phyloP scores from a whole-genome alignment of 1,140 invertebrate species.

The Musca vetustissima region DNA sequence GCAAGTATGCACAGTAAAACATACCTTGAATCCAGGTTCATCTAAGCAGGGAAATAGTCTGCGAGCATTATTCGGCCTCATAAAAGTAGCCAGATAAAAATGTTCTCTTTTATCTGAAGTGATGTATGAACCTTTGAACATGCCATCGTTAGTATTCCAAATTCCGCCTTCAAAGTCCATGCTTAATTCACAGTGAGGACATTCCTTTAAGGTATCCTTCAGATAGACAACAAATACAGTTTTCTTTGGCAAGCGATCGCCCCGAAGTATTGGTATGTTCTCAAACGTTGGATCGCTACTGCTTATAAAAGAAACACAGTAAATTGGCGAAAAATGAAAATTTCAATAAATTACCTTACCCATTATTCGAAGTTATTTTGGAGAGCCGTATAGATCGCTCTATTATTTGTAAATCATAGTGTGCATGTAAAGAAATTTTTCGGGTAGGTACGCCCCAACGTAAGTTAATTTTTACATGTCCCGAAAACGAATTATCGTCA shows the following conservation, averaged over 20 bases:
- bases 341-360: constrained; percentile 41
- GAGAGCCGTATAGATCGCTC: constrained; percentile 49
- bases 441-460: constrained; percentile 61
- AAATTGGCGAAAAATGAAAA: no score
- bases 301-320: neutral
- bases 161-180: constrained; percentile 64
- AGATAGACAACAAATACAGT: constrained; percentile 61
- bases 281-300: neutral
- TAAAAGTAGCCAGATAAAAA: constrained; percentile 69
- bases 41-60: constrained; percentile 92
- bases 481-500: constrained; percentile 62
- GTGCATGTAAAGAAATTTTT: constrained; percentile 64
- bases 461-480: constrained; percentile 64
- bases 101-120: no score
- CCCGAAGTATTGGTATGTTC: constrained; percentile 34
- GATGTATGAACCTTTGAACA: constrained; percentile 65
- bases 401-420: constrained; percentile 62
- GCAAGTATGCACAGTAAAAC: no score
- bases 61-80: constrained; percentile 80
- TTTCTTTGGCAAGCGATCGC: constrained; percentile 58
- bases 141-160: constrained; percentile 60
- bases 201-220: constrained; percentile 57
- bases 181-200: constrained; percentile 59
- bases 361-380: constrained; percentile 35
- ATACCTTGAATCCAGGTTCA: constrained; percentile 77